phyloP scores from a whole-genome alignment of 2,113 vertebrate species.

The Zapornia atra region DNA sequence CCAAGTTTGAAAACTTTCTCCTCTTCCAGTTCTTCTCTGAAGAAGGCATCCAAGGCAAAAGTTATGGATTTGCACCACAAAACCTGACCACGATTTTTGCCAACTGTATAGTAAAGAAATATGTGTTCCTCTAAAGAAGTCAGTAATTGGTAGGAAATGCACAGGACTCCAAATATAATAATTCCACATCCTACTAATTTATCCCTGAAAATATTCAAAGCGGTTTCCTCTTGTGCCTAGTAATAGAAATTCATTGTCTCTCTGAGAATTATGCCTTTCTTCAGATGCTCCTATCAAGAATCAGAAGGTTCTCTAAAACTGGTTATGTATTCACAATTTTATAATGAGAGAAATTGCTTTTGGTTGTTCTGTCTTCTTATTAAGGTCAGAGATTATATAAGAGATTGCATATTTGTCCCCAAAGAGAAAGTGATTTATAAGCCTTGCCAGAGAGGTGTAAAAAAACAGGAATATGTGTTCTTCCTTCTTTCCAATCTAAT shows the following conservation, averaged over 20 bases:
- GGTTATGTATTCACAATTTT: not conserved
- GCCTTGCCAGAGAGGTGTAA: not conserved
- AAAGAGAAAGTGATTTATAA: not conserved
- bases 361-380: not conserved
- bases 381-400: constrained; percentile 24
- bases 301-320: not conserved
- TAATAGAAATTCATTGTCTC: constrained; percentile 7
- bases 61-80: not conserved
- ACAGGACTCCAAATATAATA: not conserved
- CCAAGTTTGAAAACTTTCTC: not conserved
- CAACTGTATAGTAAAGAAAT: not conserved
- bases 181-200: not conserved
- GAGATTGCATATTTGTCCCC: not conserved
- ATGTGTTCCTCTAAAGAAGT: not conserved
- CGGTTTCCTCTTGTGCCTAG: not conserved
- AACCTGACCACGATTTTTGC: not conserved
- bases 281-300: not conserved
- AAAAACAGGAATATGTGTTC: not conserved
- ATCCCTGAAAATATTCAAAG: not conserved
- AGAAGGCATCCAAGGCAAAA: not conserved
- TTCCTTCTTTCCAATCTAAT: not conserved
- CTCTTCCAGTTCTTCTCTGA: not conserved
- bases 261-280: not conserved
- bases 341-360: not conserved
- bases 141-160: not conserved